phyloP scores from a whole-genome alignment of 2,113 vertebrate species.

The Myrmecobius fasciatus region DNA sequence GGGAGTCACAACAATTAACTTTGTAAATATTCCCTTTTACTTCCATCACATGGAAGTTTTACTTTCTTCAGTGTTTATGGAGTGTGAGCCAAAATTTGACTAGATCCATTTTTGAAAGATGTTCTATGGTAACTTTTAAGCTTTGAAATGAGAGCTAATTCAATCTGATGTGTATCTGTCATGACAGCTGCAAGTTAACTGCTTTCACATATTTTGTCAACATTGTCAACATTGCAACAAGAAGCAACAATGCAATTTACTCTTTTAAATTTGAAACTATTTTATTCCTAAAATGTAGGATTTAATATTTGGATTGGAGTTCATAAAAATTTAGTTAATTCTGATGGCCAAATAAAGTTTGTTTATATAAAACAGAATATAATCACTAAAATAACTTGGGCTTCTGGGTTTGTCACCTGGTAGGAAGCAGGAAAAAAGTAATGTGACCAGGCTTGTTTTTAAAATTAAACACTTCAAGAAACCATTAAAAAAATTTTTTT shows the following conservation, averaged over 20 bases:
- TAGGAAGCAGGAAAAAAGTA: neutral
- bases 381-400: neutral
- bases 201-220: neutral
- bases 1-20: neutral
- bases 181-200: neutral
- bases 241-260: neutral
- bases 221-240: neutral
- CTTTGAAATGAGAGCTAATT: neutral
- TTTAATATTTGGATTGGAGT: neutral
- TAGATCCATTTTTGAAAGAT: neutral
- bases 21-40: neutral
- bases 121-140: neutral
- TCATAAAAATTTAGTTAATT: neutral
- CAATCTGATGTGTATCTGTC: neutral
- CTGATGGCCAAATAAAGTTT: neutral
- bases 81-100: neutral
- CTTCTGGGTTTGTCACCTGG: neutral
- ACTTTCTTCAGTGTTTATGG: neutral
- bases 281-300: conserved; percentile 17
- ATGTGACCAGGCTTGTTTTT: neutral
- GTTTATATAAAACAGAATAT: neutral
- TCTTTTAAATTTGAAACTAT: conserved; percentile 12
- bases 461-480: too few species aligned
- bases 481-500: neutral
- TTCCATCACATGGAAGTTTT: neutral